Evolutionary conservation across 2,113 vertebrate genomes (phyloP), one percentile per base, ranked within the genome.

Genomic region (Thalassoma bifasciatum): DNA sequence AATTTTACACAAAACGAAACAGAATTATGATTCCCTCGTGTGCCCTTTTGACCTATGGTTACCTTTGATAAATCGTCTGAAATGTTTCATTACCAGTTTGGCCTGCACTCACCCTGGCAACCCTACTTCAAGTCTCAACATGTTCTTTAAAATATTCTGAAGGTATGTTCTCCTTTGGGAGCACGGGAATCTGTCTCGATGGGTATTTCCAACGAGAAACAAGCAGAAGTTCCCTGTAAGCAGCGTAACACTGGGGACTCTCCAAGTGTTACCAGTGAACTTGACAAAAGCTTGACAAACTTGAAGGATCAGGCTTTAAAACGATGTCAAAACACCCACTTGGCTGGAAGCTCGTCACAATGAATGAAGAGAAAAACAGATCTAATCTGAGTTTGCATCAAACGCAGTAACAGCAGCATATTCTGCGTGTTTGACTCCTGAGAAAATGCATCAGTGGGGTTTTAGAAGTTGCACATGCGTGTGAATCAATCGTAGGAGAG

Each of bases 271-370:
- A 13, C 26, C 14, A 40, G 3, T 19, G 44, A 46, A 19, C 16
- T 46, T 46, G 19, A 5, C 4, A 0, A 10, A 36, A 62, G 51
- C 68, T 57, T 81, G 81, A 74, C 64, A 81, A 83, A 84, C 84
- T 57, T 54, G 88, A 61, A 66, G 1, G 19, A 52, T 72, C 5
- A 26, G n/a, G n/a, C 26, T 21, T 11, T 1, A 42, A 53, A 42
- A 53, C n/a, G 16, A 36, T 9, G 8, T 11, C 0, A 2, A 50
- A 67, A 44, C 47, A 53, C 51, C 2, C 5, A 17, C 38, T 36
- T 23, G n/a, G 52, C 36, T 54, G 44, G 3, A 44, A 42, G 0
- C n/a, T 26, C 34, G 38, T 66, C 47, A 63, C 5, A 13, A 38
- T 0, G 8, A 42, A 10, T 46, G 8, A 79, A 59, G 53, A 56